Evolutionary conservation across 2,888 invertebrate species (phyloP).

Genomic region (Drosophila prostipennis): DNA sequence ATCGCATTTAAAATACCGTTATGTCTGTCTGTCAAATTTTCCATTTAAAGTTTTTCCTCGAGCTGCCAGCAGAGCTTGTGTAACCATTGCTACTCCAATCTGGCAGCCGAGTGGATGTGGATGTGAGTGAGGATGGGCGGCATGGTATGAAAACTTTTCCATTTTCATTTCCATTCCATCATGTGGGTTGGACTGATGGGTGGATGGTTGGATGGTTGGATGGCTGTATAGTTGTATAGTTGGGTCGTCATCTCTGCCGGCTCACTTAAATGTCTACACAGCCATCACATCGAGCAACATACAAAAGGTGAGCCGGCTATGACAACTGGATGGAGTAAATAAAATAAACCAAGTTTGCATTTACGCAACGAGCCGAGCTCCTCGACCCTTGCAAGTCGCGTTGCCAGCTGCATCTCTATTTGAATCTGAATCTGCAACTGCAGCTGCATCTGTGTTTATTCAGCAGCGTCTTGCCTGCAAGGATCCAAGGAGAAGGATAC

Average conservation of each 20-base stretch:
- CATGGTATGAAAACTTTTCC: conserved; percentile 64
- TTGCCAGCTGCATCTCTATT: conserved; percentile 17
- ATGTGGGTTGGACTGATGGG: conserved; percentile 17
- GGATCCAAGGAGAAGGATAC: conserved; percentile 6
- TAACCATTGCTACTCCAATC: conserved; percentile 26
- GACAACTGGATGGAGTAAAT: conserved; percentile 54
- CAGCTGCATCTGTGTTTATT: conserved; percentile 19
- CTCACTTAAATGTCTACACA: conserved; percentile 56
- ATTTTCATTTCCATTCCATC: conserved; percentile 72
- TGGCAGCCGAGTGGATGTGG: conserved; percentile 6
- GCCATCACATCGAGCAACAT: conserved; percentile 33
- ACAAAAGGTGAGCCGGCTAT: conserved; percentile 59
- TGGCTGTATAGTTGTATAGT: not conserved
- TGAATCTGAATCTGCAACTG: not conserved
- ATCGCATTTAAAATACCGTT: conserved; percentile 75
- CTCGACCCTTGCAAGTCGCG: conserved; percentile 19
- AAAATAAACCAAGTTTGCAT: conserved; percentile 67
- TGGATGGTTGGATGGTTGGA: not conserved
- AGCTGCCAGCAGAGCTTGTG: conserved; percentile 31
- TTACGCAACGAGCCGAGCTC: conserved; percentile 31
- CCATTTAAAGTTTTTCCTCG: conserved; percentile 77
- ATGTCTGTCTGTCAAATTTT: conserved; percentile 77
- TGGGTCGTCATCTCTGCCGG: conserved; percentile 27
- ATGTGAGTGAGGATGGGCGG: conserved; percentile 2
- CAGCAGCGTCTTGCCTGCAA: conserved; percentile 18